Percentiles rank a stretch among this genome's conserved stretches.
Conservation (phyloP, 2,888 invertebrate genomes). For the Neoscelio sp. region DNA sequence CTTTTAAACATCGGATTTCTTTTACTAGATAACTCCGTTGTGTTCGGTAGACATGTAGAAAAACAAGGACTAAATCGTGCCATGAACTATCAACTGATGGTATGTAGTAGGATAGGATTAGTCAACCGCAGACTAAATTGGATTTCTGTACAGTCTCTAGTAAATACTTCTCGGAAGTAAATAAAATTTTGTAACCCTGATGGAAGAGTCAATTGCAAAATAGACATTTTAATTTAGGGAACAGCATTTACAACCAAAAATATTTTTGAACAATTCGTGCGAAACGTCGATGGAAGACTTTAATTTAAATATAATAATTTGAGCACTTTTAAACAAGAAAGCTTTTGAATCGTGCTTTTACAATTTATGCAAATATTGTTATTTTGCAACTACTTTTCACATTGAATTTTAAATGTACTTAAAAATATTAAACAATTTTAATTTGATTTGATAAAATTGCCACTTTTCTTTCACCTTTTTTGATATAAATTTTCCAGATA, state of each 20-base stretch:
- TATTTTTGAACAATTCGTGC: constrained; percentile 2
- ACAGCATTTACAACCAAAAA: constrained; percentile 14
- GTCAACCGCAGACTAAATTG: constrained; percentile 82
- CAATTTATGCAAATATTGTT: too few species aligned
- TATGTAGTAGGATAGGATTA: constrained; percentile 80
- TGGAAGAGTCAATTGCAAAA: constrained; percentile 55
- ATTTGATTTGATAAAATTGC: too few species aligned
- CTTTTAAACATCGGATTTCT: constrained; percentile 47
- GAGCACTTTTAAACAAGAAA: too few species aligned
- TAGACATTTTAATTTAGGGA: constrained; percentile 53
- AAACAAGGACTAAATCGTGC: constrained; percentile 71
- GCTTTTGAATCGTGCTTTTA: neutral
- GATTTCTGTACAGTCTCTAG: constrained; percentile 80
- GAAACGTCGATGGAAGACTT: too few species aligned
- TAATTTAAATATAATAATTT: too few species aligned
- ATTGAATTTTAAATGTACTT: too few species aligned
- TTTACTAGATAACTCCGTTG: constrained; percentile 39
- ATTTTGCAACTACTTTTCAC: too few species aligned
- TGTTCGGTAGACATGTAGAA: constrained; percentile 54
- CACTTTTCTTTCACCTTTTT: too few species aligned
- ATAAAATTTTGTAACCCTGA: constrained; percentile 68
- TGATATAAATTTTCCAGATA: too few species aligned
- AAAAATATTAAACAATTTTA: too few species aligned
- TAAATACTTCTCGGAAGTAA: constrained; percentile 78
- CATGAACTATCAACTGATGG: constrained; percentile 81